Percentiles rank a stretch among this genome's conserved stretches.
These are phyloP conservation scores for Lanius collurio DNA, from an alignment of 2,113 vertebrate genomes.

Conservation along the genomic window DNA sequence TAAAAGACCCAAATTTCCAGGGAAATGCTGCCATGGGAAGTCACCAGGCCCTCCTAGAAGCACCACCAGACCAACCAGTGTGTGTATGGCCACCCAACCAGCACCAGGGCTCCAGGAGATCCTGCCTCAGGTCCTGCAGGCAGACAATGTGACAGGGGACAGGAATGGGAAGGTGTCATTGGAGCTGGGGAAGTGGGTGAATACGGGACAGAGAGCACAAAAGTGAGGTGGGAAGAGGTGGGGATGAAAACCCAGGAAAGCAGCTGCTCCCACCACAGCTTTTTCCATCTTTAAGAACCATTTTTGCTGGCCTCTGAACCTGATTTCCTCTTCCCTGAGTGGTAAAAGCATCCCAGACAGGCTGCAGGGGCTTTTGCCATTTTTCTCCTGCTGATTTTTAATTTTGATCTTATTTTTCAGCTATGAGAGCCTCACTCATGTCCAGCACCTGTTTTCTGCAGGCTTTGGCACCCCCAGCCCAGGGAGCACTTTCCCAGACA, in stretches of 20 bases:
- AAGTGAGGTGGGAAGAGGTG: not conserved
- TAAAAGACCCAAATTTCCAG: not conserved
- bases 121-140: not conserved
- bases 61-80: not conserved
- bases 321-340: not conserved
- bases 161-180: accelerated
- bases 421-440: not conserved
- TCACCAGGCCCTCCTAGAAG: not conserved
- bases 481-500: not conserved
- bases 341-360: not conserved
- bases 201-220: accelerated
- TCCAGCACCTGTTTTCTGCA: not conserved
- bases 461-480: not conserved
- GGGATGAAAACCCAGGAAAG: not conserved
- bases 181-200: not conserved
- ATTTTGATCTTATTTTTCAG: not conserved
- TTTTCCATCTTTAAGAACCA: not conserved
- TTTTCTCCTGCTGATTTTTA: not conserved
- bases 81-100: not conserved
- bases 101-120: not conserved
- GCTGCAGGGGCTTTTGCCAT: not conserved
- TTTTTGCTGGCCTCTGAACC: not conserved
- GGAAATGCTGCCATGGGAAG: accelerated
- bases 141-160: accelerated
- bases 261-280: accelerated